These are phyloP conservation scores for Heterochromis multidens DNA, from an alignment of 2,113 vertebrate genomes.

Conservation along the genomic window DNA sequence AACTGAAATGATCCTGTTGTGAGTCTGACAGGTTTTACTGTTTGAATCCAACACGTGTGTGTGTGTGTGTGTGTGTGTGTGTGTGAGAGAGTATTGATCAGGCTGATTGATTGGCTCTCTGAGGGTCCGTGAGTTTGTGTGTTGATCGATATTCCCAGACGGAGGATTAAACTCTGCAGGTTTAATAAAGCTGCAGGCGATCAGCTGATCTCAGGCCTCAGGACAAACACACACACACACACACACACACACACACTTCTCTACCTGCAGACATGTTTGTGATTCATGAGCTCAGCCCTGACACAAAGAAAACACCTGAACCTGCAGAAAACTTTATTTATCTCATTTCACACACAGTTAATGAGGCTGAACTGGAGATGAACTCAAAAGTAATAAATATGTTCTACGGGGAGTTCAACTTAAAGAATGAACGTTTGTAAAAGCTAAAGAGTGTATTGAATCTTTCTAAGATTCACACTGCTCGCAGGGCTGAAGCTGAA, in stretches of 20 bases:
- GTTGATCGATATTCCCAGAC: conserved; percentile 14
- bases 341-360: neutral
- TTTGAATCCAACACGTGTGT: neutral
- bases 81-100: neutral
- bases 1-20: neutral
- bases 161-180: neutral
- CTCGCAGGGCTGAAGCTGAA: no score
- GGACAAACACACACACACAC: neutral
- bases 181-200: neutral
- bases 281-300: neutral
- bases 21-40: neutral
- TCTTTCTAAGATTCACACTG: no score
- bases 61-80: neutral
- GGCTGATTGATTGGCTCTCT: neutral
- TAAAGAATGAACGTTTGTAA: no score
- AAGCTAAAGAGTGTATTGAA: no score
- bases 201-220: neutral
- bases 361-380: neutral
- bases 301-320: neutral
- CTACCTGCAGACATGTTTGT: neutral
- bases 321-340: neutral
- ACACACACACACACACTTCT: neutral
- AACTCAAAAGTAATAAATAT: neutral
- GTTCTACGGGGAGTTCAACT: neutral
- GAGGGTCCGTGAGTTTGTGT: neutral